These are phyloP conservation scores for Cancer borealis DNA, from an alignment of 2,888 invertebrate genomes.

Conservation along the genomic window DNA sequence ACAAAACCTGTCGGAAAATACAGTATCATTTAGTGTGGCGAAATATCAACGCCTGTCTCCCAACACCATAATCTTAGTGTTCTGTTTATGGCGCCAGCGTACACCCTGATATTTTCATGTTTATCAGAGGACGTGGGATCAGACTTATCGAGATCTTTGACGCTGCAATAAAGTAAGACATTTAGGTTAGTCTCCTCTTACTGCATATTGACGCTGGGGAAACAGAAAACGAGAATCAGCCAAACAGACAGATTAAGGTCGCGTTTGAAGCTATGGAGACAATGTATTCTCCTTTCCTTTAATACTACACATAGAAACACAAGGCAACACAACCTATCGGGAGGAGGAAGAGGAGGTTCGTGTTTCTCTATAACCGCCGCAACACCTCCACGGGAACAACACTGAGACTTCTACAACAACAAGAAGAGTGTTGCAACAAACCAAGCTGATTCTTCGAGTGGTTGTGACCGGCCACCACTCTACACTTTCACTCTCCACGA, in stretches of 20 bases:
- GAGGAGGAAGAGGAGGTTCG: too few species aligned
- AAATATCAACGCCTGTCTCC: slow-evolving; percentile 2
- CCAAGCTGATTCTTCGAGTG: background rate
- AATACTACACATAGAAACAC: background rate
- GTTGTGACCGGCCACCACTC: background rate
- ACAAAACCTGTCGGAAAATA: background rate
- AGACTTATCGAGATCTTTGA: background rate
- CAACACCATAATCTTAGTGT: background rate
- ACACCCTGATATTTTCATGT: background rate
- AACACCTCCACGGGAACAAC: too few species aligned
- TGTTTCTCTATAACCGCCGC: too few species aligned
- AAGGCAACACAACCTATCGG: background rate
- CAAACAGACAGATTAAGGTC: too few species aligned
- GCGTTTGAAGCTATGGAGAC: too few species aligned
- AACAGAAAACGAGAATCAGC: too few species aligned
- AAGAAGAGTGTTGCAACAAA: background rate
- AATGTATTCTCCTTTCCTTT: too few species aligned
- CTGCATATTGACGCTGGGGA: too few species aligned
- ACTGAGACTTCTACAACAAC: too few species aligned
- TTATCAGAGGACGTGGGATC: background rate
- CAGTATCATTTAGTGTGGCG: background rate
- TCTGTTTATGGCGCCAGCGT: background rate
- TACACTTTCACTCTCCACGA: slow-evolving; percentile 31
- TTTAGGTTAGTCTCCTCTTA: background rate
- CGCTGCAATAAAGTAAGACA: background rate